Evolutionary conservation across 2,888 invertebrate genomes (phyloP).

Genomic region (Cactoblastis cactorum): DNA sequence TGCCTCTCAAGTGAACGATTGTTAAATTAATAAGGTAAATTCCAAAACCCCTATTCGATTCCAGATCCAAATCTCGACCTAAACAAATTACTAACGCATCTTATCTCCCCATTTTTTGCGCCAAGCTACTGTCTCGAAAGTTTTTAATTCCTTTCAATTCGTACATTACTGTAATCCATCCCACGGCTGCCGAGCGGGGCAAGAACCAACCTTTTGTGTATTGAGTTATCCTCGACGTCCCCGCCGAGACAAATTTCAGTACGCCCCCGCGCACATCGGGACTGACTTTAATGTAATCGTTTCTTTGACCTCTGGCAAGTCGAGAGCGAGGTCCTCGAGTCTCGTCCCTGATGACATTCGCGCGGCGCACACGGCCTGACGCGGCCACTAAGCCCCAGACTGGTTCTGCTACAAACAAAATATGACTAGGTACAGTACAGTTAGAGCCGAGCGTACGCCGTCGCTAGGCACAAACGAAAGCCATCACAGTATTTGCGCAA

Average conservation of each 20-base stretch:
- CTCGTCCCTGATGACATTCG: conserved; percentile 56
- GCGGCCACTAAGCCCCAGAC: conserved; percentile 41
- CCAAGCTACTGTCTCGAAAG: conserved; percentile 19
- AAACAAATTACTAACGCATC: conserved; percentile 21
- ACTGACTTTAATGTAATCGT: conserved; percentile 50
- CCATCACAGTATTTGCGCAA: conserved; percentile 43
- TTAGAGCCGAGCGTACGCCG: conserved; percentile 19
- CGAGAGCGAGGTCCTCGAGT: conserved; percentile 20
- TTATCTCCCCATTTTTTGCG: conserved; percentile 1
- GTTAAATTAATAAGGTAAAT: conserved; percentile 45
- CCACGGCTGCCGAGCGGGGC: conserved; percentile 32
- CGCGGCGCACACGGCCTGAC: conserved; percentile 24
- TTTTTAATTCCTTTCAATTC: conserved; percentile 14
- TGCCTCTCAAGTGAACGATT: conserved; percentile 51
- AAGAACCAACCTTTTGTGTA: conserved; percentile 50
- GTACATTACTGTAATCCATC: conserved; percentile 22
- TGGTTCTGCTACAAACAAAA: conserved; percentile 27
- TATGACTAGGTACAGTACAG: conserved; percentile 11
- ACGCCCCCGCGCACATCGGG: conserved; percentile 55
- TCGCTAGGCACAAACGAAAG: conserved; percentile 33
- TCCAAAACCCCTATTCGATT: conserved; percentile 36
- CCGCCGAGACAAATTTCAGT: conserved; percentile 57
- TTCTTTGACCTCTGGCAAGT: conserved; percentile 57
- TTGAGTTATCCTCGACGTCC: conserved; percentile 55
- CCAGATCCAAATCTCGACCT: conserved; percentile 31